Evolutionary conservation across 2,888 invertebrate genomes (phyloP), one percentile per base, ranked within the genome.

Genomic region (Esperia sulphurella): DNA sequence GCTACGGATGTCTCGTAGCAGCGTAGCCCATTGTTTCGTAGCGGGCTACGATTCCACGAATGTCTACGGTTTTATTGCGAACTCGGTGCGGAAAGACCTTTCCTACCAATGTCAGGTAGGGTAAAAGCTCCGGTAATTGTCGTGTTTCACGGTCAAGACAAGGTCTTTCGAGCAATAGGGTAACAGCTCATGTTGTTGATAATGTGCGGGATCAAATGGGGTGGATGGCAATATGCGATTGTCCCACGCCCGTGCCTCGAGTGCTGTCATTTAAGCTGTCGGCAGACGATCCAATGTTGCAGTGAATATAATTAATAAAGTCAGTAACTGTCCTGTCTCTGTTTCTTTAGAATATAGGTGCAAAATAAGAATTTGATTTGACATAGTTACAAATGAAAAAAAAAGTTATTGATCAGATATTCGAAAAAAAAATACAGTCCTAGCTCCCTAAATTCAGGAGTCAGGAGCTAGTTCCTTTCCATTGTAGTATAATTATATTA

Each of bases 131-230:
- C 46, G 50, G 45, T 54, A 52, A 52, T 50, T 49, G 57, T 50
- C 40, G 46, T 48, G 64, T 75, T 79, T 85, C 84, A 82, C 81
- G 84, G 84, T 83, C 84, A 84, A 75, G 68, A 75, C 79, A 82
- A 83, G 84, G 81, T 78, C 78, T 76, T 59, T 52, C 52, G 48
- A 42, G 46, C 41, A 50, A 52, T 57, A 48, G 48, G 55, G 63
- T 60, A 53, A 53, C 49, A 46, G 51, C 51, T 49, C 52, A 33
- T 45, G 51, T 46, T 63, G 65, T 58, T 59, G 59, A 54, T 54
- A 46, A 58, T 55, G 55, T 58, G 54, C 48, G 57, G 53, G 49
- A 55, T 56, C 57, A 50, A 58, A 57, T 52, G 50, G 55, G 59
- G 58, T 58, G 55, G 54, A 50, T 51, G 57, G 62, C 64, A 61